These are phyloP conservation scores for Ligdia adustata DNA, from an alignment of 2,888 invertebrate genomes.

Conservation along the genomic window DNA sequence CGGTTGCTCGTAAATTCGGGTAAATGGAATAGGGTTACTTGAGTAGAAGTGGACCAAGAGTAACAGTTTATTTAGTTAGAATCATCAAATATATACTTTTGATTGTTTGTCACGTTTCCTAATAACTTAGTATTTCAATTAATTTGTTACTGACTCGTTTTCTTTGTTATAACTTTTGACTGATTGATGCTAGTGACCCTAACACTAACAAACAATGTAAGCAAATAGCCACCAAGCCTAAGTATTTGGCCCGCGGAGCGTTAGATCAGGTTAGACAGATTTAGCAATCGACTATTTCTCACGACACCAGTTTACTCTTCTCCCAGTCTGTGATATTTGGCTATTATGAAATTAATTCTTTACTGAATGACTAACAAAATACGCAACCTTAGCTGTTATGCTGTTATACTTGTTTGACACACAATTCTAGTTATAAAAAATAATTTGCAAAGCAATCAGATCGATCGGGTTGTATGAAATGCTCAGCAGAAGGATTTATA, in stretches of 20 bases:
- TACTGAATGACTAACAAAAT: slow-evolving; percentile 11
- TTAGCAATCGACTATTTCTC: slow-evolving; percentile 57
- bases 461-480: too few relatives aligned
- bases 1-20: background rate
- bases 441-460: too few relatives aligned
- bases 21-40: background rate
- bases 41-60: too few relatives aligned
- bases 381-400: slow-evolving; percentile 4
- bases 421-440: background rate
- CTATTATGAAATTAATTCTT: slow-evolving; percentile 45
- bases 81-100: too few relatives aligned
- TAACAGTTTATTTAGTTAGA: too few relatives aligned
- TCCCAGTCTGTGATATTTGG: slow-evolving; percentile 33
- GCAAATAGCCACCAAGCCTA: slow-evolving; percentile 48
- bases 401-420: slow-evolving; percentile 2
- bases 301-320: slow-evolving; percentile 46
- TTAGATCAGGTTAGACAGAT: slow-evolving; percentile 52
- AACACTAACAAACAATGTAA: slow-evolving; percentile 41
- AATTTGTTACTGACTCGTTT: too few relatives aligned
- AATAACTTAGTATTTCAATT: too few relatives aligned
- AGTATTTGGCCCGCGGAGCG: slow-evolving; percentile 39
- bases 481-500: too few relatives aligned
- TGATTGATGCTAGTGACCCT: slow-evolving; percentile 13
- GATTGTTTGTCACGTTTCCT: too few relatives aligned
- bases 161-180: too few relatives aligned